Evolutionary conservation across 1,140 invertebrate genomes (phyloP), one percentile per base, ranked within the genome.

Genomic region (Carposina sasakii): DNA sequence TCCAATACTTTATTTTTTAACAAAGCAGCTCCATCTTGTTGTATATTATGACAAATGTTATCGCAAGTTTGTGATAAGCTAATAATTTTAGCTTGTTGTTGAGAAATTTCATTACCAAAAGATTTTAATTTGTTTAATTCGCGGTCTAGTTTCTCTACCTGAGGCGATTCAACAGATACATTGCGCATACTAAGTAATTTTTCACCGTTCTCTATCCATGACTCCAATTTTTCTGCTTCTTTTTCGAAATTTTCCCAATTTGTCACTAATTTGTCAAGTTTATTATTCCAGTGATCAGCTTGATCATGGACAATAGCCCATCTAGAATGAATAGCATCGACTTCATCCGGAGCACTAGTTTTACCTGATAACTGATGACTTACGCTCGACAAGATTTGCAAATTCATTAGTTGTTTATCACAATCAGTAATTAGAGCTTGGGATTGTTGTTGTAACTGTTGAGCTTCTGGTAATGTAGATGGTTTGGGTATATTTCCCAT

Each of bases 231-330:
- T 48, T 88, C 86, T 0, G 89, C 87, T 65, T 94, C 92, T 2
- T 71, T 81, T 70, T 94, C 92, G 56, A 96, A 92, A 1, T 90
- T 90, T 47, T 92, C 89, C 94, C 94, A 98, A 16, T 90, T 91
- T 3, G 81, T 82, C 6, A 95, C 91, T 9, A 97, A 79, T 75
- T 91, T 92, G 54, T 96, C 92, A 41, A 95, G 71, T 81, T 93
- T 94, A 21, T 87, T 90, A 33, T 88, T 90, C 76, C 91, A 91
- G 67, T 95, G 92, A 28, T 89, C 85, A 0, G 91, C 89, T 37
- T 89, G 86, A 55, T 94, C 91, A 52, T 95, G 90, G 12, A 96
- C 88, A 0, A 90, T 87, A 28, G 91, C 90, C 90, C 93, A 94
- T 34, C 92, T 87, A 5, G 92, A 93, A 50, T 93, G 89, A 43